Evolutionary conservation across 2,888 invertebrate genomes (phyloP).

Genomic region (Toxonevra muliebris): DNA sequence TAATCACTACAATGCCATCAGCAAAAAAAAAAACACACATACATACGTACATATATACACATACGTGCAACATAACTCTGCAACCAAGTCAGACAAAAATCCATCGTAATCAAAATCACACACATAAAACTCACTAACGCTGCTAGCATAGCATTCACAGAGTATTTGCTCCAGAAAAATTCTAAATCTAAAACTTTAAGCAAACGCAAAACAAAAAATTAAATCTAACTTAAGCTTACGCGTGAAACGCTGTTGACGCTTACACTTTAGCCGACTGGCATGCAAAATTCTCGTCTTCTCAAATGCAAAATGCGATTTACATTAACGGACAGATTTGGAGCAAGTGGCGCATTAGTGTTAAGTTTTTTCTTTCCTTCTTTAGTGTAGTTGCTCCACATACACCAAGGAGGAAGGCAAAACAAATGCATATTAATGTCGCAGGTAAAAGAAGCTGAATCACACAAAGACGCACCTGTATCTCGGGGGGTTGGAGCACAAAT

Average conservation of each 20-base stretch:
- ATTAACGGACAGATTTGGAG: constrained; percentile 55
- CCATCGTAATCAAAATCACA: neutral
- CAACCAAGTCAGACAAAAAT: constrained; percentile 7
- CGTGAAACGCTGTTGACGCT: constrained; percentile 44
- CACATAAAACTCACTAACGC: too few species aligned
- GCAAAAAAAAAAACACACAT: neutral
- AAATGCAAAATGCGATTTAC: constrained; percentile 45
- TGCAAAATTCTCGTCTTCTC: constrained; percentile 48
- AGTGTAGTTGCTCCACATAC: too few species aligned
- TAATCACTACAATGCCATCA: constrained; percentile 40
- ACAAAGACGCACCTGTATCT: too few species aligned
- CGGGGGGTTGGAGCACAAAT: too few species aligned
- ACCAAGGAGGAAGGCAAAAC: too few species aligned
- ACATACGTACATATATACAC: constrained; percentile 19
- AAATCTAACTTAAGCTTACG: constrained; percentile 44
- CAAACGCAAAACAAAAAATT: neutral
- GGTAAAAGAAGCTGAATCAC: too few species aligned
- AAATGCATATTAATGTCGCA: too few species aligned
- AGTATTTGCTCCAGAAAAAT: constrained; percentile 27
- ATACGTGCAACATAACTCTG: constrained; percentile 26
- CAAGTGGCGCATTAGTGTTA: constrained; percentile 38
- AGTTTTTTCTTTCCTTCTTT: too few species aligned
- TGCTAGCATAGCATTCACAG: neutral
- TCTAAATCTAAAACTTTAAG: constrained; percentile 36
- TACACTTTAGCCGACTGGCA: constrained; percentile 50